These are phyloP conservation scores for Heloderma charlesbogerti DNA, from an alignment of 2,113 vertebrate species.

Conservation along the genomic window DNA sequence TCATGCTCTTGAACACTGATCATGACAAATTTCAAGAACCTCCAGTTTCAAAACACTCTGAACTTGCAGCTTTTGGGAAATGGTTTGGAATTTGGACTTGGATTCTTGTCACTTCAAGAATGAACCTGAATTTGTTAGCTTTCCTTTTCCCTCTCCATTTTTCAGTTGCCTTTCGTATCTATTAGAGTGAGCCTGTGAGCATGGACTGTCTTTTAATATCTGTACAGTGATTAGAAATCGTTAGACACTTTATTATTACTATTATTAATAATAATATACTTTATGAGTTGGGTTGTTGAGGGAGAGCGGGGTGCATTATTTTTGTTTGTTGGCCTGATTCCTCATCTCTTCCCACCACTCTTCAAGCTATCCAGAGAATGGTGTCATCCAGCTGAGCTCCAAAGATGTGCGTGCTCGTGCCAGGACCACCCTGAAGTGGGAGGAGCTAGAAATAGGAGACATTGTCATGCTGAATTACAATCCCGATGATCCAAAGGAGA, in stretches of 20 bases:
- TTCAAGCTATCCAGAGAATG: slow-evolving; percentile 92
- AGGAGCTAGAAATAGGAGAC: slow-evolving; percentile 90
- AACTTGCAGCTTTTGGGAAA: not conserved
- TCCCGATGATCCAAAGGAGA: slow-evolving; percentile 90
- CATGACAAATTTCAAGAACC: not conserved
- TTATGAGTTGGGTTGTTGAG: not conserved
- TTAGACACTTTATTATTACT: not conserved
- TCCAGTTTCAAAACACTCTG: not conserved
- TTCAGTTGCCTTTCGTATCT: too few species aligned
- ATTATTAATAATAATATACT: not conserved
- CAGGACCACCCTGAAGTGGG: slow-evolving; percentile 89
- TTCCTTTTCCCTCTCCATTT: too few species aligned
- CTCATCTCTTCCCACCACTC: not conserved
- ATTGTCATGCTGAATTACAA: slow-evolving; percentile 97
- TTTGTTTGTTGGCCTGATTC: not conserved
- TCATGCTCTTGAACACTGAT: not conserved
- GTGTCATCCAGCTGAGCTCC: slow-evolving; percentile 83
- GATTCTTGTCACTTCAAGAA: too few species aligned
- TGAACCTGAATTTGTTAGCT: too few species aligned
- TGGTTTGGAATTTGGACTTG: not conserved
- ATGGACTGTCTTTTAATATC: not conserved
- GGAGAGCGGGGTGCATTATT: not conserved
- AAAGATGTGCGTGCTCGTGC: slow-evolving; percentile 90
- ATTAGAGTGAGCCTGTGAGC: too few species aligned
- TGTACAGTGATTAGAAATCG: not conserved